Conservation (phyloP, 2,113 vertebrate genomes). For the Nothoprocta perdicaria region DNA sequence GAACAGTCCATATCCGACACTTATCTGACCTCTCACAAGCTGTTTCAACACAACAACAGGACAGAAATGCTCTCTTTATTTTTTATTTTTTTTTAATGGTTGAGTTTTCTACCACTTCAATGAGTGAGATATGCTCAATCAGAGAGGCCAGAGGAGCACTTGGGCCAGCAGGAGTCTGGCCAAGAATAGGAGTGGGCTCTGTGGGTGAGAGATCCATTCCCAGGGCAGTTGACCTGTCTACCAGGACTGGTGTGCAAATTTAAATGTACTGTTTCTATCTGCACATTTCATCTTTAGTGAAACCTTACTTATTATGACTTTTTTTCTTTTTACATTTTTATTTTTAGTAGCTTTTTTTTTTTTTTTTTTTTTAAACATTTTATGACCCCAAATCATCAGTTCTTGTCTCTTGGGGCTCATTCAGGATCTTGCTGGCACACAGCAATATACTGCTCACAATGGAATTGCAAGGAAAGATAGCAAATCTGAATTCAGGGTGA, state of each 20-base stretch:
- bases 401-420: background rate
- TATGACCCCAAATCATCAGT: fast-evolving
- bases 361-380: background rate
- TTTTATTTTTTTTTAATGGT: background rate
- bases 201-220: background rate
- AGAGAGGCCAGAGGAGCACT: background rate
- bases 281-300: background rate
- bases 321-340: background rate
- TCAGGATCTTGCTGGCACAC: background rate
- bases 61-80: background rate
- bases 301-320: background rate
- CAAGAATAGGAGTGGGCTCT: background rate
- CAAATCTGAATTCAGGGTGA: background rate
- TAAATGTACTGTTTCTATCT: background rate
- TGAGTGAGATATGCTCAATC: background rate
- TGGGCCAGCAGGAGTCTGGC: background rate
- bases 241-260: background rate
- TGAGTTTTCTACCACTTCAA: background rate
- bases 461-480: background rate
- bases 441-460: background rate
- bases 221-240: background rate
- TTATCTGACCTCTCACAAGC: background rate
- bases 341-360: background rate
- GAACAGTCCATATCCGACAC: fast-evolving
- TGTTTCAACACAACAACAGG: background rate